A percentile compares a stretch with the other conserved stretches of the same genome.
Evolutionary conservation across 2,888 invertebrate species (phyloP).

Genomic region (Xylocampa areola): DNA sequence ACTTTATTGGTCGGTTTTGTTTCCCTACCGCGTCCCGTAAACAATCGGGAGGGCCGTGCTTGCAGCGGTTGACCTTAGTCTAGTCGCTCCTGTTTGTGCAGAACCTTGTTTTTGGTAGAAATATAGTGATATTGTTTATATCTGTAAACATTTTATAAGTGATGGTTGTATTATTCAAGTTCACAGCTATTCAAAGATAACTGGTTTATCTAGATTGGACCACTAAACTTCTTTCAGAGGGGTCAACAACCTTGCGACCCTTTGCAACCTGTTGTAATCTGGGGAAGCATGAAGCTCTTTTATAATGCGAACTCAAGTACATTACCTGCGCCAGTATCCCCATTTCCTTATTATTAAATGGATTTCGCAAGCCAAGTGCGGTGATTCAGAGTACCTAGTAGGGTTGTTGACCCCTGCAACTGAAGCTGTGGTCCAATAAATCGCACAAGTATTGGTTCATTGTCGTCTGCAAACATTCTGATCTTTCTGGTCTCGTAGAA

Average conservation of each 20-base stretch:
- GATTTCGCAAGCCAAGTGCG: neutral
- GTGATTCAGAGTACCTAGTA: too few relatives aligned
- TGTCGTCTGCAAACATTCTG: too few relatives aligned
- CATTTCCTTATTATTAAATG: neutral
- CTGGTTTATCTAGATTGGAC: constrained; percentile 34
- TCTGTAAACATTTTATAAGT: constrained; percentile 17
- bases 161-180: constrained; percentile 11
- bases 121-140: too few relatives aligned
- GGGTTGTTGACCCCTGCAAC: too few relatives aligned
- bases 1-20: too few relatives aligned
- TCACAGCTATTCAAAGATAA: constrained; percentile 13
- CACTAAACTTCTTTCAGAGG: constrained; percentile 10
- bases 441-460: too few relatives aligned
- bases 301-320: neutral
- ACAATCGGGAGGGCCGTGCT: too few relatives aligned
- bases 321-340: neutral
- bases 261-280: constrained; percentile 28
- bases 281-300: constrained; percentile 30
- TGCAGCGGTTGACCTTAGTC: too few relatives aligned
- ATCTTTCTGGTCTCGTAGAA: neutral
- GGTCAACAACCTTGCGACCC: constrained; percentile 35
- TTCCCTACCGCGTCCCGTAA: too few relatives aligned
- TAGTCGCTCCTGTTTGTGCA: too few relatives aligned
- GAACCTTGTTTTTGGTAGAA: too few relatives aligned
- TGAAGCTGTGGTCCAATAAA: too few relatives aligned